A percentile compares a stretch with the other conserved stretches of the same genome.
Conservation (phyloP, 2,797 vertebrate genomes). For the Enteromius anoplus region DNA sequence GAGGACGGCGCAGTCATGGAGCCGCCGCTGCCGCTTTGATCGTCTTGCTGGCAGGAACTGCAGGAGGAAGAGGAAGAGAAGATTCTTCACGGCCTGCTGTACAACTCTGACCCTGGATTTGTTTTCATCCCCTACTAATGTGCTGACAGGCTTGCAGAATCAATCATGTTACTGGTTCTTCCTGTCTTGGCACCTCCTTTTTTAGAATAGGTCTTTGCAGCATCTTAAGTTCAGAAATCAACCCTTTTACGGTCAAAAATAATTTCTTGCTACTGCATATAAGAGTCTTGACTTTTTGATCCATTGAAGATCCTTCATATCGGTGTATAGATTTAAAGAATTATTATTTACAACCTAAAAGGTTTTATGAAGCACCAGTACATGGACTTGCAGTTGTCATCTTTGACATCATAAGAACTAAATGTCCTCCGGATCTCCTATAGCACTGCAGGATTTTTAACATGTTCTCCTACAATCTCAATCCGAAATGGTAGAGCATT, state of each 20-base stretch:
- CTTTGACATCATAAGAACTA: not conserved
- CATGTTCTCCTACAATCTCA: not conserved
- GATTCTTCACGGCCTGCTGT: constrained; percentile 77
- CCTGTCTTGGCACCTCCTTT: constrained; percentile 2
- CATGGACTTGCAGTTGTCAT: not conserved
- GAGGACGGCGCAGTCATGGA: constrained; percentile 72
- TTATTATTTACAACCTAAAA: not conserved
- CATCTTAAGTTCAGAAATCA: constrained; percentile 4
- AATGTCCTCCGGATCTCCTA: not conserved
- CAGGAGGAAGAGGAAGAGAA: constrained; percentile 77
- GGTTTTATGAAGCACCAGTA: not conserved
- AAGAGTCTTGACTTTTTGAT: not conserved
- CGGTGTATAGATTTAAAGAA: no score
- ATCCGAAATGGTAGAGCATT: not conserved
- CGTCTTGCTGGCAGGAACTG: constrained; percentile 70
- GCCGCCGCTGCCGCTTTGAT: constrained; percentile 73
- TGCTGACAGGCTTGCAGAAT: constrained; percentile 79
- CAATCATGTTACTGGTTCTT: constrained; percentile 69
- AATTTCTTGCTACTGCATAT: not conserved
- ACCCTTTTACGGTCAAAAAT: not conserved
- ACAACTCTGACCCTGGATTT: constrained; percentile 74
- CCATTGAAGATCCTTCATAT: no score
- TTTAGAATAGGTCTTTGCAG: constrained; percentile 12
- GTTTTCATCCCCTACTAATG: constrained; percentile 82
- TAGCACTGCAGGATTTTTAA: not conserved